Evolutionary conservation across 2,797 vertebrate genomes (phyloP), one percentile per base, ranked within the genome.

Genomic region (Cyclura pinguis): DNA sequence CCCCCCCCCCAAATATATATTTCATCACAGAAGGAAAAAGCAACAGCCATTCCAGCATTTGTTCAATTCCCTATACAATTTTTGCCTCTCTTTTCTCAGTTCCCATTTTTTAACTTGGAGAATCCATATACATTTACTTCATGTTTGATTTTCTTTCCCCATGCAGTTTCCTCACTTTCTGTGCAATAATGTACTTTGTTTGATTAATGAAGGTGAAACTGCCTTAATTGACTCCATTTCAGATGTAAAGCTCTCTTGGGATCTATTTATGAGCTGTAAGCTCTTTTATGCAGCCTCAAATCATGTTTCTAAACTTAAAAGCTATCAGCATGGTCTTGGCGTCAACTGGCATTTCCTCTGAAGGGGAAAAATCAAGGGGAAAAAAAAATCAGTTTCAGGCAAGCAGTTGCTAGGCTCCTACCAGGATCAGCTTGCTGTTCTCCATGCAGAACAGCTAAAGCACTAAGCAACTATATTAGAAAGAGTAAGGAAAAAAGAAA

Each of bases 61-160:
- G 9, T 73, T 73, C 50, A 73, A 85, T 74, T 38, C 52, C 69
- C 50, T 74, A 35, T 74, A 24, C 2, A 8, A 35, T 86, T 57
- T 86, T 27, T 38, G 16, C 7, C 18, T 42, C 42, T 50, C 50
- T 74, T 55, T 57, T 74, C 47, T 74, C n/a, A 32, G 10, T 57
- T 84, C 52, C 38, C 22, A 47, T 47, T 24, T 80, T 89, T 76
- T 27, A 52, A 52, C 73, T 42, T 24, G 32, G 80, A 72, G 78
- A 89, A 92, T 78, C 80, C 80, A 87, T 84, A 78, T 52, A 82
- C 85, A 80, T 92, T 89, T 80, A 87, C 10, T 67, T 78, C 74
- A n/a, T 86, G 72, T 87, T 89, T 89, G 81, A 80, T 92, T 89
- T 91, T 81, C 77, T 62, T 85, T 76, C 27, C 80, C 6, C 0